Base-by-base conservation (phyloP, 35 echinoderm and acorn worm species). In the Diadema setosum region DNA sequence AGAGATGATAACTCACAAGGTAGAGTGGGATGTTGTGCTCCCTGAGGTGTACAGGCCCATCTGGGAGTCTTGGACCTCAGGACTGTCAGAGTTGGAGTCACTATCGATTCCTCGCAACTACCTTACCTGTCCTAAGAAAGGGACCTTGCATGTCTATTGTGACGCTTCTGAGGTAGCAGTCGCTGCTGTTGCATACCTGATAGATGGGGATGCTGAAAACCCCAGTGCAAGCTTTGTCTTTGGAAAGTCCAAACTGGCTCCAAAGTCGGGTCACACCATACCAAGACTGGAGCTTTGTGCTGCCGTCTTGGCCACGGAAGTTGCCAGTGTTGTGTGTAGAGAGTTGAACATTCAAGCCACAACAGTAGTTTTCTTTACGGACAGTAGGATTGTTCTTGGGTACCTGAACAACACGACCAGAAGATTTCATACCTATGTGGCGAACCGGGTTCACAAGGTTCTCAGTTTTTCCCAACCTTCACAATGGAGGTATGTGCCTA, bases 211-310 rank as follows among this genome's bases (percentile, higher is more conserved):
- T 40, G 4, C 67, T 4, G 81, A 70, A 1, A 63, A 80, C 16
- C 4, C 8, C 39, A 50, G 69, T 3, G 45, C 83, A 20, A 50
- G 70, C 20, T 93, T 93, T 41, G 11, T 88, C n/a, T 39, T 93
- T 23, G 75, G 63, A 25, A 92, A 92, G 27, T 50, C 83, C 3
- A 94, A 89, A 45, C 20, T 89, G 30, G 80, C 86, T 39, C 87
- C 82, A 2, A 76, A 35, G 63, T 80, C 78, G 14, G 92, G 84
- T 34, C 43, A 84, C 27, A 84, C 92, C 29, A 65, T 94, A 20
- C 92, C 86, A 3, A 30, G 87, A 36, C 81, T 94, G 2, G 92
- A 94, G 31, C 61, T 94, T 2, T 90, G 91, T 74, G 91, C 74
- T 27, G 91, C 91, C 2, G 91, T 93, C 3, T n/a, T 93, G 27